Evolutionary conservation across 2,888 invertebrate species (phyloP), one percentile per base, ranked within the genome.

Genomic region (Acleris sparsana): DNA sequence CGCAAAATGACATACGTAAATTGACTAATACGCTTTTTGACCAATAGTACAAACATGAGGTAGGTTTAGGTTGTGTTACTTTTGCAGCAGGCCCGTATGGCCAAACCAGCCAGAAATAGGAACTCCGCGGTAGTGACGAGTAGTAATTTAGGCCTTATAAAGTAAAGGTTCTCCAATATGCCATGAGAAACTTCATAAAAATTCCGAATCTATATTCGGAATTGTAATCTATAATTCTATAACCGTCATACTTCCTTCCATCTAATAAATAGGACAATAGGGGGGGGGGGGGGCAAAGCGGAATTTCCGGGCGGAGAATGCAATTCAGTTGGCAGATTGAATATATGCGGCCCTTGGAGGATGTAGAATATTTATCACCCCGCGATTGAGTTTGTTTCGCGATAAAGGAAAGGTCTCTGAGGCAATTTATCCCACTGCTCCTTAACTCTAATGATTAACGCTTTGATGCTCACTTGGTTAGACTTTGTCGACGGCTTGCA

Each of bases 311-410:
- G 60, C 68, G 66, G 71, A 53, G 44, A 52, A 75, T 68, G 70
- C 75, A 75, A 81, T 76, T 72, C 68, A 70, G 63, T 67, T 62
- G 62, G 68, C 44, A 75, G 76, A 77, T 79, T 75, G 75, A 75
- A 75, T 72, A 71, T 68, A 72, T 69, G 69, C 65, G 62, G 63
- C 44, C 71, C 75, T 66, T 71, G 53, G 62, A 72, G 74, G 66
- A 63, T 65, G 70, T 73, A 73, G 71, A 77, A 78, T 79, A 80
- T 78, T 79, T 77, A 77, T 78, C 70, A 71, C 70, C 53, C 53
- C 52, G 66, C 57, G 63, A 69, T 69, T 66, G 62, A 60, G 64
- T 51, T 61, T 64, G 68, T 64, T 57, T 58, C 64, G 62, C 61
- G 53, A 68, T 63, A 63, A 63, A 68, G 62, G 64, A 51, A 49